Percentiles rank a stretch among this genome's conserved stretches.
phyloP scores from a whole-genome alignment of 2,888 invertebrate genomes.

The Amblyjoppa proteus region DNA sequence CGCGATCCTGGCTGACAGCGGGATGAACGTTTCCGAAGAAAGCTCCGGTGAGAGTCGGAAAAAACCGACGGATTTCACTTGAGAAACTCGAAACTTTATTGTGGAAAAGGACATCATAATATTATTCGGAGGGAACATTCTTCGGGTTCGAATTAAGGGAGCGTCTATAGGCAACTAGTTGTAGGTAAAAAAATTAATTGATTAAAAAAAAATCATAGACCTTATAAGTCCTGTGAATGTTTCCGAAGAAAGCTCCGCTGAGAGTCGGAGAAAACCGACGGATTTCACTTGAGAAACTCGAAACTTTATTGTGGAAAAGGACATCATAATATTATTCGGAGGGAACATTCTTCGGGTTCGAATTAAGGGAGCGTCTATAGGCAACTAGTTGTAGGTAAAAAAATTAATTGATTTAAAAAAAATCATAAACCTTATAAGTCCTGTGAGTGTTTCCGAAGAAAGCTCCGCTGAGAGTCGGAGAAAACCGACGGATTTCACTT shows the following conservation, averaged over 20 bases:
- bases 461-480: background rate
- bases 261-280: background rate
- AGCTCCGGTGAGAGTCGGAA: background rate
- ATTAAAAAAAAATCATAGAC: too few species aligned
- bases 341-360: background rate
- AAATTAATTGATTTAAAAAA: too few species aligned
- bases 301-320: background rate
- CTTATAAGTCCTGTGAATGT: too few species aligned
- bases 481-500: background rate
- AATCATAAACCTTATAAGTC: background rate
- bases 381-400: too few species aligned
- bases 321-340: background rate
- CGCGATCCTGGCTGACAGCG: conserved; percentile 12
- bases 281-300: background rate
- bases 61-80: background rate
- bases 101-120: background rate
- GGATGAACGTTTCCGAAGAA: background rate
- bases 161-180: too few species aligned
- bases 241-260: background rate
- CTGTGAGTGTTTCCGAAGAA: background rate
- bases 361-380: too few species aligned
- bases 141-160: background rate
- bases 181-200: too few species aligned
- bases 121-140: background rate
- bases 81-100: background rate